These are phyloP conservation scores for Drosophila baimaii DNA, from an alignment of 1,140 invertebrate species.

Conservation along the genomic window DNA sequence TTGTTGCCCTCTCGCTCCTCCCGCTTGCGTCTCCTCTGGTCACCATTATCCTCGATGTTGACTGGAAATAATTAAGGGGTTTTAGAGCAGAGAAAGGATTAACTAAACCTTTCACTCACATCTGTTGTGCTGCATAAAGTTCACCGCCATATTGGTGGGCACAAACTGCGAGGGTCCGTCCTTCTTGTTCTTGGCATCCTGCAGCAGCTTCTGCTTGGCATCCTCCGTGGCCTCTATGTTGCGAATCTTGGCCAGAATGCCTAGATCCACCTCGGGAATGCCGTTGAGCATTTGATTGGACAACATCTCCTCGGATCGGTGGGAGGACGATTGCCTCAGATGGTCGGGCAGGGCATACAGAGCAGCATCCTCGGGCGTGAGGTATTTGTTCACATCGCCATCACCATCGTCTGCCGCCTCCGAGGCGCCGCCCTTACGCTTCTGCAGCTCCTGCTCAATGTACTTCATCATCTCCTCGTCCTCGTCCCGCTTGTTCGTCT, in stretches of 20 bases:
- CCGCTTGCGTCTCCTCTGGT: slow-evolving; percentile 86
- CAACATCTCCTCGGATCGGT: slow-evolving; percentile 98
- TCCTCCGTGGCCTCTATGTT: slow-evolving; percentile 99
- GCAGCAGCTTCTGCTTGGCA: slow-evolving; percentile 95
- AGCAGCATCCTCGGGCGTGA: slow-evolving; percentile 94
- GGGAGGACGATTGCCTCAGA: slow-evolving; percentile 91
- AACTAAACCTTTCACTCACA: slow-evolving; percentile 86
- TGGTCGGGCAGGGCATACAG: slow-evolving; percentile 94
- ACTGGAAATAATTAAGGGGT: slow-evolving; percentile 86
- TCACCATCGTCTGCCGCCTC: slow-evolving; percentile 64
- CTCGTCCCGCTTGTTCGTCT: slow-evolving; percentile 98
- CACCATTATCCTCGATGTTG: slow-evolving; percentile 90
- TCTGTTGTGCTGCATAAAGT: slow-evolving; percentile 98
- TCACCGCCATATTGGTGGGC: slow-evolving; percentile 98
- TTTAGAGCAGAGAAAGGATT: slow-evolving; percentile 27
- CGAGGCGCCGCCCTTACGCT: slow-evolving; percentile 89
- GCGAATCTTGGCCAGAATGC: slow-evolving; percentile 98
- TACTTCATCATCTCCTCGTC: slow-evolving; percentile 99
- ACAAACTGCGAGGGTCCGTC: slow-evolving; percentile 98
- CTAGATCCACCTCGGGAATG: slow-evolving; percentile 99
- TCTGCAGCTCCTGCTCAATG: slow-evolving; percentile 96
- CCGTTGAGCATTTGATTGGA: slow-evolving; percentile 99
- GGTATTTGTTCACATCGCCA: slow-evolving; percentile 87
- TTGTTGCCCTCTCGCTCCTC: slow-evolving; percentile 85
- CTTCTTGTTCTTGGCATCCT: slow-evolving; percentile 95